A percentile compares a stretch with the other conserved stretches of the same genome.
These are phyloP conservation scores for Heliconius congener DNA, from an alignment of 1,140 invertebrate genomes.

Conservation along the genomic window DNA sequence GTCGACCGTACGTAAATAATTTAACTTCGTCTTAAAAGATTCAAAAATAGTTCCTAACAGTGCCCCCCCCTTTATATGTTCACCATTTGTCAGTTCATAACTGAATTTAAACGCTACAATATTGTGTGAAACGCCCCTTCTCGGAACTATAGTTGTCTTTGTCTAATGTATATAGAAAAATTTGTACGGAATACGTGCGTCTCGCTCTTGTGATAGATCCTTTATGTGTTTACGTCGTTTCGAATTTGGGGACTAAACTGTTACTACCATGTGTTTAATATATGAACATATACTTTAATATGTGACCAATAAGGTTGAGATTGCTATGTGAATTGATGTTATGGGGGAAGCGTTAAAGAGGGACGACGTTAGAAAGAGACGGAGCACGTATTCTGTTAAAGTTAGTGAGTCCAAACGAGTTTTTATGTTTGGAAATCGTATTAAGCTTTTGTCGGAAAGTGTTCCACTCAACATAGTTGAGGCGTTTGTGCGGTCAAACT, in stretches of 20 bases:
- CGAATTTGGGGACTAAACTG: constrained; percentile 54
- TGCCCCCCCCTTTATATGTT: constrained; percentile 78
- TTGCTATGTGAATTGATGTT: constrained; percentile 22
- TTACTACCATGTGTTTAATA: constrained; percentile 40
- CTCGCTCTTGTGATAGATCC: constrained; percentile 53
- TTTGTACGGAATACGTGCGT: constrained; percentile 30
- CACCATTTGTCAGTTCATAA: constrained; percentile 81
- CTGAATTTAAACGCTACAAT: constrained; percentile 78
- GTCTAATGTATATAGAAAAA: constrained; percentile 41
- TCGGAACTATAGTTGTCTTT: constrained; percentile 51
- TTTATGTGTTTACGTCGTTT: constrained; percentile 61
- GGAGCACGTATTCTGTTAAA: constrained; percentile 68
- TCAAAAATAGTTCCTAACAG: constrained; percentile 82
- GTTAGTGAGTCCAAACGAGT: constrained; percentile 78
- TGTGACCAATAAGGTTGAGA: constrained; percentile 13
- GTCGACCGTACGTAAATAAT: constrained; percentile 78
- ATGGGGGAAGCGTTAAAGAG: constrained; percentile 69
- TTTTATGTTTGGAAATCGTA: constrained; percentile 81
- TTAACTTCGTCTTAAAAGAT: constrained; percentile 81
- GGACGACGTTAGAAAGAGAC: constrained; percentile 63
- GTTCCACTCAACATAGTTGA: constrained; percentile 79
- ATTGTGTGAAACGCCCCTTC: constrained; percentile 61
- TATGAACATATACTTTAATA: constrained; percentile 39
- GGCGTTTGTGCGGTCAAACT: constrained; percentile 77
- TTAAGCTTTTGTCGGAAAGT: constrained; percentile 81